Evolutionary conservation across 2,113 vertebrate species (phyloP), one percentile per base, ranked within the genome.

Genomic region (Paradisaea rubra): DNA sequence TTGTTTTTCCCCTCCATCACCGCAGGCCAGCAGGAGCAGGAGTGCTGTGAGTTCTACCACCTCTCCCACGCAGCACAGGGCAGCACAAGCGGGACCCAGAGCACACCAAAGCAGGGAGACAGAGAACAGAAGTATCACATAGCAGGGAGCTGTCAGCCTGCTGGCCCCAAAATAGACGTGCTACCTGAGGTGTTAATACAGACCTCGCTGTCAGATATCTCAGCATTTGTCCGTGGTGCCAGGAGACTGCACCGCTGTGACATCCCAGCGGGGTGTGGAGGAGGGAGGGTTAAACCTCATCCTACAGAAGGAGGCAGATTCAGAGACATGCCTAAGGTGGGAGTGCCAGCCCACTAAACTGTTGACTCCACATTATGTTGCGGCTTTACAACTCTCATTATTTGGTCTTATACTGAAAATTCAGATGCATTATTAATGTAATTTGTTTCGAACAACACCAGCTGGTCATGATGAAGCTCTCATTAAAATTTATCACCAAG

Each of bases 401-500:
- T 94, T 80, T 93, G 54, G 54, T 49, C 44, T 79, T 89, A 24
- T n/a, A 56, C 45, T 80, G 76, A 88, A 89, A 94, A 93, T 65
- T 85, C 45, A 86, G 27, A 14, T 3, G 8, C 42, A 54, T 86
- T 88, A 91, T 93, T 91, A 95, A 65, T 15, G 31, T 9, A 82
- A 82, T 89, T 85, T 82, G 25, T 91, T 89, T 85, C 31, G 53
- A 57, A 89, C 28, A 91, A 57, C 42, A 50, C 66, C 92, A 93
- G 85, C 66, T 91, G 74, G 78, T 91, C 35, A 31, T 56, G 66
- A 53, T 65, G 57, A 79, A 85, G 33, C 13, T 78, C 77, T 91
- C 69, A 89, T 92, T 92, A 94, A 91, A 95, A 89, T 71, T 59
- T 91, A 74, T 87, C 47, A 83, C 81, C 56, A 44, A 35, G 42